Evolutionary conservation across 2,888 invertebrate species (phyloP), one percentile per base, ranked within the genome.

Genomic region (Lottia scabra): DNA sequence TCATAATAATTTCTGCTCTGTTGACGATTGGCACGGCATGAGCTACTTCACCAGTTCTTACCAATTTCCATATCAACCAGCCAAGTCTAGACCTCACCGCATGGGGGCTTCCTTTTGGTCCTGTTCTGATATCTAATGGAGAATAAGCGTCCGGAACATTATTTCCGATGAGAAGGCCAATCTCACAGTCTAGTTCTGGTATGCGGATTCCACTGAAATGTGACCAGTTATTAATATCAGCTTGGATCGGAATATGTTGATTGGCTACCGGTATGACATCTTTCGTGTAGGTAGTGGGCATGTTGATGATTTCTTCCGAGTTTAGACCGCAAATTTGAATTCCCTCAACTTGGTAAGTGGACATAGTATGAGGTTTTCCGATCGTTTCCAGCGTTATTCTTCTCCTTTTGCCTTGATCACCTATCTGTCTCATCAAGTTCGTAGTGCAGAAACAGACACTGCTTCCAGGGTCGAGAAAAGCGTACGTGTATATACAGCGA

Each of bases 91-190:
- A 68, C 12, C 30, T 63, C 8, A 69, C 63, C 38, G 72, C 74
- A 62, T 74, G 74, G 8, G 74, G 74, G 27, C 68, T 74, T n/a
- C 74, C 72, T 6, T 44, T 1, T 6, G 67, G 68, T 8, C 72
- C 71, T 12, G 72, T 66, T 12, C 45, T 56, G 8, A 67, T 27
- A 44, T 73, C 63, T 6, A 71, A 44, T 23, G 75, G 65, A 5
- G 73, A 23, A 30, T 77, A 77, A 2, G 77, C 73, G 19, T 77
- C 75, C 16, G 75, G 66, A 1, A 67, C 73, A 64, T 63, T 63
- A 43, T 65, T 69, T 13, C 75, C 68, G 43, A 69, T 68, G 19
- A 75, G 44, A 3, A 75, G 38, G 27, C 65, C 72, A 13, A 75
- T 68, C 5, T 69, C 72, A 26, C 19, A 26, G 12, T 70, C 30